A percentile compares a stretch with the other conserved stretches of the same genome.
phyloP scores from a whole-genome alignment of 2,113 vertebrate species.

The Aix galericulata region DNA sequence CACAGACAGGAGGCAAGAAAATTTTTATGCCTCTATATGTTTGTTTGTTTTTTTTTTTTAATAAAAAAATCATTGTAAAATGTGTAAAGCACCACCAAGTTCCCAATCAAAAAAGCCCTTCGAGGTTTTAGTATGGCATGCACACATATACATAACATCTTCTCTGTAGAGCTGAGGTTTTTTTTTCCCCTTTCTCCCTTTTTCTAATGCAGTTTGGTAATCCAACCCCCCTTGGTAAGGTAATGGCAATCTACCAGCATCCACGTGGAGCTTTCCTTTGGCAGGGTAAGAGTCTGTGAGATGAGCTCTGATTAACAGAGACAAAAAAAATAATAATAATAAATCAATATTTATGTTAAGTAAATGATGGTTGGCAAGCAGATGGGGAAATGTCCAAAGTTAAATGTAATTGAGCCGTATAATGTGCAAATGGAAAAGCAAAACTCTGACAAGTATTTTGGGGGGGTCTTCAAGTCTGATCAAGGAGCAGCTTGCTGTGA shows the following conservation, averaged over 20 bases:
- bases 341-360: constrained; percentile 44
- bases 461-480: background rate
- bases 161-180: background rate
- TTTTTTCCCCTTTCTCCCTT: background rate
- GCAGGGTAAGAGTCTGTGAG: constrained; percentile 1
- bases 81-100: background rate
- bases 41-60: background rate
- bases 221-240: background rate
- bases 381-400: background rate
- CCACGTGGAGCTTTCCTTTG: background rate
- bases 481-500: background rate
- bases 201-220: background rate
- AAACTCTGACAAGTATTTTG: background rate
- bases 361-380: constrained; percentile 20
- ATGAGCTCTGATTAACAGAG: constrained; percentile 17
- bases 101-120: background rate
- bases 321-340: background rate
- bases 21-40: background rate
- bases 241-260: background rate
- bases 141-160: accelerated
- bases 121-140: background rate
- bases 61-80: background rate
- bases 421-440: background rate
- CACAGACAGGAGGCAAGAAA: background rate
- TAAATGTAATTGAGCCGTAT: constrained; percentile 17